phyloP scores from a whole-genome alignment of 2,888 invertebrate genomes.

The Anodontia alba region DNA sequence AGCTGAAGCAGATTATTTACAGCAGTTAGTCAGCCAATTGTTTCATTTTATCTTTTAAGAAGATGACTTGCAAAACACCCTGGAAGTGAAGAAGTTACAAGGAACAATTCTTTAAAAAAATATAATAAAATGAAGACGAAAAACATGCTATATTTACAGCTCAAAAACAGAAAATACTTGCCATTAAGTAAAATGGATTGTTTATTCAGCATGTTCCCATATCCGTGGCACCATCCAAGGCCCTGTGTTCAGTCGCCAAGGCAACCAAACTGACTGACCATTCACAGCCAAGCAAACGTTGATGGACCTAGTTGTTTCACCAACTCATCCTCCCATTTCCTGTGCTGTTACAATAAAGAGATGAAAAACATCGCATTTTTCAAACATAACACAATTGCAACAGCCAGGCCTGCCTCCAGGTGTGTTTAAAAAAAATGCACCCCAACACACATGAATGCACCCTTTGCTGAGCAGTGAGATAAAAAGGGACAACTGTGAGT shows the following conservation, averaged over 20 bases:
- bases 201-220: constrained; percentile 46
- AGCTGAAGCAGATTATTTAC: not conserved
- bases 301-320: not conserved
- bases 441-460: constrained; percentile 61
- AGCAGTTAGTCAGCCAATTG: not conserved
- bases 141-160: constrained; percentile 63
- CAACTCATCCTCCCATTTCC: constrained; percentile 10
- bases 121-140: too few relatives aligned
- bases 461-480: constrained; percentile 39
- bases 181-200: constrained; percentile 58
- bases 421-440: constrained; percentile 42
- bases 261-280: constrained; percentile 54
- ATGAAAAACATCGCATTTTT: constrained; percentile 60
- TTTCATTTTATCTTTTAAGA: too few relatives aligned
- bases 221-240: constrained; percentile 15
- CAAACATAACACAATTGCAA: constrained; percentile 37
- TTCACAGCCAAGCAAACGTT: constrained; percentile 34
- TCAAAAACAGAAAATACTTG: constrained; percentile 73
- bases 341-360: constrained; percentile 59
- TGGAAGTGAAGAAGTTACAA: not conserved
- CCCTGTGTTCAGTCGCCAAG: constrained; percentile 55
- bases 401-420: constrained; percentile 53
- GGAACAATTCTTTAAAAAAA: not conserved
- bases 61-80: too few relatives aligned
- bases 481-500: constrained; percentile 21